Evolutionary conservation across 2,888 invertebrate genomes (phyloP), one percentile per base, ranked within the genome.

Genomic region (Suillia variegata): DNA sequence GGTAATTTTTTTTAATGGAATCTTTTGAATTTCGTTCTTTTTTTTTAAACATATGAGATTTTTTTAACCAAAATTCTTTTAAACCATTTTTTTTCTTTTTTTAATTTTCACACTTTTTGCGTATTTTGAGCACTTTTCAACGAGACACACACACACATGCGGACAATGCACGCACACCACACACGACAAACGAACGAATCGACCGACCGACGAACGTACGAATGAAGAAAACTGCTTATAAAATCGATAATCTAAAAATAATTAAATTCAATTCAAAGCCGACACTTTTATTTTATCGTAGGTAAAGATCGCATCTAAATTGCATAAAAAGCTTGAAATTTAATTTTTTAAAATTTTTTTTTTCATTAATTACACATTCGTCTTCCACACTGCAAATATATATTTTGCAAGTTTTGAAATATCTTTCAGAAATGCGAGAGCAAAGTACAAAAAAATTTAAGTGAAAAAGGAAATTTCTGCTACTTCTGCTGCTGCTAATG

Each of bases 241-340:
- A 76, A 74, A 74, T 74, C 74, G 73, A 74, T 74, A 76, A 74
- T 74, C 74, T 74, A 74, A 74, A 74, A 74, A 74, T 74, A 74
- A 76, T 76, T 48, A 57, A 61, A 57, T 53, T 56, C 45, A 54
- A 55, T 31, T 58, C 69, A 65, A 31, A 12, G 31, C 31, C 5
- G 31, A 12, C 31, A 31, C 31, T 31, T 5, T 12, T 8, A 31
- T 8, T 8, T 12, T 31, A 8, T 69, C 62, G 65, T 70, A 68
- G 56, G 68, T 70, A n/a, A n/a, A 8, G 38, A 13, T 38, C 4
- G 38, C 10, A 5, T 12, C n/a, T 38, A 13, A 38, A 5, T 31
- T 31, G 12, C 31, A 31, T 12, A 31, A 5, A 8, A 8, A 12
- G 31, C 31, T 12, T 8, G 31, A 31, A 12, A 5, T 31, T 31